These are phyloP conservation scores for Anomalospiza imberbis DNA, from an alignment of 2,797 vertebrate genomes.

Conservation along the genomic window DNA sequence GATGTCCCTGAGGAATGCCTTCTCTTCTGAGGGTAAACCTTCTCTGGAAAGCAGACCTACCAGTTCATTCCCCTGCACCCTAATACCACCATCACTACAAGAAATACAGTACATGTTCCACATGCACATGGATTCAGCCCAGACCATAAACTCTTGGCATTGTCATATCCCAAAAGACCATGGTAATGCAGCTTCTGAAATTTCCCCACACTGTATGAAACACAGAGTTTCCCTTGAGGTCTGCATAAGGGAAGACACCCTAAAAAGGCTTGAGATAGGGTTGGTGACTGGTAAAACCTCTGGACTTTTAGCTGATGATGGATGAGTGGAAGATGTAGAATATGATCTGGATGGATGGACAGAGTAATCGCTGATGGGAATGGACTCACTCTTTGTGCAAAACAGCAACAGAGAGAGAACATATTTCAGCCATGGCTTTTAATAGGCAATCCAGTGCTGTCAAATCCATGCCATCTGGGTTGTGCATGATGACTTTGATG, in stretches of 20 bases:
- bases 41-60: neutral
- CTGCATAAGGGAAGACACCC: neutral
- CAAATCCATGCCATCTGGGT: neutral
- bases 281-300: neutral
- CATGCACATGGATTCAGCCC: neutral
- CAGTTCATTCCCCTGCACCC: neutral
- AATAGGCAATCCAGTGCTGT: neutral
- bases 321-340: neutral
- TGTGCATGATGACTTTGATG: neutral
- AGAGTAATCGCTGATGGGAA: neutral
- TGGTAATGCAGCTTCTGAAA: neutral
- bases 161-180: neutral
- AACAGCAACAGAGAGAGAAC: neutral
- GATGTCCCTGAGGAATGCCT: neutral
- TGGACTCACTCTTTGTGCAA: neutral
- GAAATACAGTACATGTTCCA: neutral
- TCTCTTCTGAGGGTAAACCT: neutral
- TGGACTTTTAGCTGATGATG: neutral
- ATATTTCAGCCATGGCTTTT: neutral
- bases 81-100: neutral
- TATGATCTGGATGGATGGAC: neutral
- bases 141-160: neutral
- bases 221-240: neutral
- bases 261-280: neutral
- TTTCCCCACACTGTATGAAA: neutral